Evolutionary conservation across 2,888 invertebrate species (phyloP).

Genomic region (Drosophila neotestacea): DNA sequence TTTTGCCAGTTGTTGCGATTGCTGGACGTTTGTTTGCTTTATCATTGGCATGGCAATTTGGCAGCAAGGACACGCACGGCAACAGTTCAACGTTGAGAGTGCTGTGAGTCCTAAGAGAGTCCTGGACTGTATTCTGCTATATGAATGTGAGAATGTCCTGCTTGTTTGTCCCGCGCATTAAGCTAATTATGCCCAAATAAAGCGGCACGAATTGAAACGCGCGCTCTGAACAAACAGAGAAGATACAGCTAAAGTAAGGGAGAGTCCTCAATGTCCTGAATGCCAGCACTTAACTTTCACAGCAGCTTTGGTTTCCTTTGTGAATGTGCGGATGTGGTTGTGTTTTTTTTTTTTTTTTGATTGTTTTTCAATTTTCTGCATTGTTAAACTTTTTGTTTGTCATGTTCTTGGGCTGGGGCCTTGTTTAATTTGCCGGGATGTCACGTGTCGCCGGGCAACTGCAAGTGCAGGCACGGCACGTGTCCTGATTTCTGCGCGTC

Average conservation of each 20-base stretch:
- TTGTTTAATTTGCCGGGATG: slow-evolving; percentile 76
- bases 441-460: slow-evolving; percentile 72
- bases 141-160: slow-evolving; percentile 34
- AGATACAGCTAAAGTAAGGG: not conserved
- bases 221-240: slow-evolving; percentile 56
- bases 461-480: slow-evolving; percentile 50
- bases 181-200: slow-evolving; percentile 81
- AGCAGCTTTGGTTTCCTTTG: slow-evolving; percentile 28
- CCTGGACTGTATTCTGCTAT: not conserved
- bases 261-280: slow-evolving; percentile 31
- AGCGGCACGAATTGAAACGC: slow-evolving; percentile 69
- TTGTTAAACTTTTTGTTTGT: slow-evolving; percentile 78
- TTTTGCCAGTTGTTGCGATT: slow-evolving; percentile 29
- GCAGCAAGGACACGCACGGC: slow-evolving; percentile 61
- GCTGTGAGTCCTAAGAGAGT: not conserved
- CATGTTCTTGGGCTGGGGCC: slow-evolving; percentile 33
- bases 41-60: slow-evolving; percentile 57
- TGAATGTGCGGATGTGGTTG: slow-evolving; percentile 45
- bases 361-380: slow-evolving; percentile 85
- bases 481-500: slow-evolving; percentile 28
- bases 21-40: slow-evolving; percentile 66
- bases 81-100: not conserved
- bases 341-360: slow-evolving; percentile 45
- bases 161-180: slow-evolving; percentile 76
- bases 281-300: slow-evolving; percentile 70